Conservation (phyloP, 2,113 vertebrate species). For the Tichodroma muraria region DNA sequence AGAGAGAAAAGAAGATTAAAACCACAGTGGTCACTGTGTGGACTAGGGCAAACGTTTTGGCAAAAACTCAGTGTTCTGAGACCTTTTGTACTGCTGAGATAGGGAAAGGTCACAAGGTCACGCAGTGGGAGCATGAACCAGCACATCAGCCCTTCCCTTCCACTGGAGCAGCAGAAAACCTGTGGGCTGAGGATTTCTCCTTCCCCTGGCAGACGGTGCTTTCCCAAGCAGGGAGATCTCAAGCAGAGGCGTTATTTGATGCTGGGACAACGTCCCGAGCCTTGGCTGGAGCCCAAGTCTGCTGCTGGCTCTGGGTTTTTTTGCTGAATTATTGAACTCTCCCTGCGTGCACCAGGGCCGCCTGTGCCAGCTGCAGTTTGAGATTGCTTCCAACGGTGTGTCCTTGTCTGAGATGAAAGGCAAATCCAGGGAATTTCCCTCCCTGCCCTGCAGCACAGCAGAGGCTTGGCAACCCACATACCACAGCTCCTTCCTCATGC, state of each 20-base stretch:
- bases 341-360: rapidly evolving
- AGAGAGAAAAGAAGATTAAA: background rate
- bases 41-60: background rate
- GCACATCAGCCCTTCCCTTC: background rate
- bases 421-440: slow-evolving; percentile 22
- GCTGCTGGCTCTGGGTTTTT: background rate
- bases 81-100: background rate
- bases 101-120: background rate
- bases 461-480: background rate
- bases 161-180: background rate
- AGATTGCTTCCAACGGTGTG: rapidly evolving
- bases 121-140: rapidly evolving
- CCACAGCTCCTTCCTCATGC: background rate
- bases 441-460: background rate
- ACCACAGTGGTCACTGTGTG: background rate
- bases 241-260: background rate
- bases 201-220: background rate
- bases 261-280: background rate
- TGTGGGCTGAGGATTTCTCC: background rate
- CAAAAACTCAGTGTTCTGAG: background rate
- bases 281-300: background rate
- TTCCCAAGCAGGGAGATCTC: background rate
- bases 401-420: background rate
- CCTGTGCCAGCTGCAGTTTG: background rate
- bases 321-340: slow-evolving; percentile 24